Percentiles rank a stretch among this genome's conserved stretches.
Evolutionary conservation across 2,888 invertebrate genomes (phyloP).

Genomic region (Ischnura elegans): DNA sequence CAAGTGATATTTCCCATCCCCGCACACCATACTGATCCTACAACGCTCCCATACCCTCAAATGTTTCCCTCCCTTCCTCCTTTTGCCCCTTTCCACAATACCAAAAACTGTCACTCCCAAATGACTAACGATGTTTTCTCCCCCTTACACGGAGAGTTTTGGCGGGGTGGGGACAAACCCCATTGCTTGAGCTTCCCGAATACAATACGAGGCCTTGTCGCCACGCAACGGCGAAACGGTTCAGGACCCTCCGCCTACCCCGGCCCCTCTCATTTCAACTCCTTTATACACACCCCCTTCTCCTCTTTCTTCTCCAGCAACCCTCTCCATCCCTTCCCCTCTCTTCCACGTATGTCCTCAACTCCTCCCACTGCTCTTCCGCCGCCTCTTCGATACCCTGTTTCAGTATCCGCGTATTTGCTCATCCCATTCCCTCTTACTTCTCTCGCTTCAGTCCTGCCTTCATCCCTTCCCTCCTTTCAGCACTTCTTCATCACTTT

Average conservation of each 20-base stretch:
- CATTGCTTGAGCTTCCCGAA: slow-evolving; percentile 32
- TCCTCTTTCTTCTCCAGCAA: not conserved
- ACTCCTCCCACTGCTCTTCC: not conserved
- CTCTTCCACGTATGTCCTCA: not conserved
- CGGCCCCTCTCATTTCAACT: not conserved
- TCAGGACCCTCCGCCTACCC: not conserved
- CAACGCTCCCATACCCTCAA: not conserved
- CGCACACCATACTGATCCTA: not conserved
- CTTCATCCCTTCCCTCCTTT: not conserved
- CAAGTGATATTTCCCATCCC: no score
- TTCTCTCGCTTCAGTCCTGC: no score
- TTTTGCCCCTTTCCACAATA: not conserved
- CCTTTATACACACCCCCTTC: not conserved
- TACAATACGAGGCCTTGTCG: slow-evolving; percentile 54
- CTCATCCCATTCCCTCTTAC: not conserved
- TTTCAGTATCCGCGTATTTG: no score
- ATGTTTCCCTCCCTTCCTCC: not conserved
- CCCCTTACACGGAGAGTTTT: not conserved
- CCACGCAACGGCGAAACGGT: slow-evolving; percentile 6
- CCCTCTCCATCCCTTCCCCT: not conserved
- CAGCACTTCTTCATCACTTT: not conserved
- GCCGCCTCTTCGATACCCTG: not conserved
- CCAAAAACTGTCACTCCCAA: slow-evolving; percentile 36
- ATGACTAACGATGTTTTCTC: slow-evolving; percentile 55
- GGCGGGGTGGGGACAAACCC: not conserved